A percentile compares a stretch with the other conserved stretches of the same genome.
phyloP scores from a whole-genome alignment of 2,888 invertebrate genomes.

The Drosophila neotestacea region DNA sequence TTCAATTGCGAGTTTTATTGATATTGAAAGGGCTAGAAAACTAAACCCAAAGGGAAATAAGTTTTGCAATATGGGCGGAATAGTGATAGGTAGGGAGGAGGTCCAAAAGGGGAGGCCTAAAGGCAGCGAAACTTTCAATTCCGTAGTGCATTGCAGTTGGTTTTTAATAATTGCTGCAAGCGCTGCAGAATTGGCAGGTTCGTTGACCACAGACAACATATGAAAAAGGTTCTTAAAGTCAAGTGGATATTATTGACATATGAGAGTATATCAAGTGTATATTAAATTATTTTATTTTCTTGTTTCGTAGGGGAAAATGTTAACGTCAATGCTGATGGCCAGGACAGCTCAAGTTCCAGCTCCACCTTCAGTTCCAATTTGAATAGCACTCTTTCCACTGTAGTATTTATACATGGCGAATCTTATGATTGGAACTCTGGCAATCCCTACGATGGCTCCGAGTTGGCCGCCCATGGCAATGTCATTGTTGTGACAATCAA shows the following conservation, averaged over 20 bases:
- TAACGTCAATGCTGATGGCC: slow-evolving; percentile 17
- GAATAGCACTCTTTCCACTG: slow-evolving; percentile 88
- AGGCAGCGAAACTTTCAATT: slow-evolving; percentile 89
- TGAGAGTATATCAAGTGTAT: neutral
- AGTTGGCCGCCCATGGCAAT: slow-evolving; percentile 95
- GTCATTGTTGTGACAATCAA: slow-evolving; percentile 96
- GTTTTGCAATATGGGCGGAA: neutral
- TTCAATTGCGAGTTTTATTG: slow-evolving; percentile 36
- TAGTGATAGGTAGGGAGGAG: too few species aligned
- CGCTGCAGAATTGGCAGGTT: slow-evolving; percentile 96
- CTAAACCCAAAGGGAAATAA: slow-evolving; percentile 1
- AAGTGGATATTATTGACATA: slow-evolving; percentile 8
- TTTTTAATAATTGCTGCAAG: slow-evolving; percentile 91
- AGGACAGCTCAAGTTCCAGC: slow-evolving; percentile 12
- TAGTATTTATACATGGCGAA: slow-evolving; percentile 97
- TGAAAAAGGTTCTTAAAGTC: neutral
- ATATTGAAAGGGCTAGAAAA: slow-evolving; percentile 2
- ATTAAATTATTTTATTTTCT: neutral
- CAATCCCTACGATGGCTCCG: slow-evolving; percentile 98
- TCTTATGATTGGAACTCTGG: slow-evolving; percentile 99
- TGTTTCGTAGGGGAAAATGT: slow-evolving; percentile 24
- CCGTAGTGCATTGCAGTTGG: slow-evolving; percentile 99
- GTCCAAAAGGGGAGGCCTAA: neutral
- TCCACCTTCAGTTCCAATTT: slow-evolving; percentile 19
- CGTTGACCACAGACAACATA: slow-evolving; percentile 73